These are phyloP conservation scores for Pseudomugil tenellus DNA, from an alignment of 2,797 vertebrate genomes.

Conservation along the genomic window DNA sequence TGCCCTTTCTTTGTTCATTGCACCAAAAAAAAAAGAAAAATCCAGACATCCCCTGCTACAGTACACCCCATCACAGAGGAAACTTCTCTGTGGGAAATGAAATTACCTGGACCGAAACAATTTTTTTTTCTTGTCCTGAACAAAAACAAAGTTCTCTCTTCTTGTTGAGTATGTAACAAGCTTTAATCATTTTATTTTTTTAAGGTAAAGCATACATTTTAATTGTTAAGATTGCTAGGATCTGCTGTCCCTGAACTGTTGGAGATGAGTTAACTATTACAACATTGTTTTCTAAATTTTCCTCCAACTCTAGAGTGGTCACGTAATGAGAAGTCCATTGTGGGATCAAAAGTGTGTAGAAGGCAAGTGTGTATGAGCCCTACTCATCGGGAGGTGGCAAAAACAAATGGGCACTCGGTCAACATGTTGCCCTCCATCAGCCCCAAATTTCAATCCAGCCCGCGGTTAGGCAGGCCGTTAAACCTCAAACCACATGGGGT, in stretches of 20 bases:
- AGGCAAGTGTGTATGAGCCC: constrained; percentile 74
- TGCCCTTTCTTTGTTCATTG: too few species aligned
- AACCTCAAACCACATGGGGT: constrained; percentile 67
- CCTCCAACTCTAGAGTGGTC: constrained; percentile 57
- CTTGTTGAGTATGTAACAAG: too few species aligned
- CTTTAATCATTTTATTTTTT: too few species aligned
- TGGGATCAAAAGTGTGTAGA: constrained; percentile 74
- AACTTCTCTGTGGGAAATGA: too few species aligned
- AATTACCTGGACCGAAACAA: too few species aligned
- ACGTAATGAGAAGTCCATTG: constrained; percentile 66
- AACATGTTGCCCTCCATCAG: constrained; percentile 52
- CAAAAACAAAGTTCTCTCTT: too few species aligned
- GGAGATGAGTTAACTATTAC: neutral
- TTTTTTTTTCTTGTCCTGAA: too few species aligned
- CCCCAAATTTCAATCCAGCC: constrained; percentile 64
- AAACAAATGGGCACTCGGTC: constrained; percentile 83
- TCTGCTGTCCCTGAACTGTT: neutral
- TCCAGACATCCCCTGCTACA: too few species aligned
- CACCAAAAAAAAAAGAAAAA: too few species aligned
- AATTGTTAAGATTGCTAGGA: neutral
- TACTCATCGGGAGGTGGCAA: constrained; percentile 71
- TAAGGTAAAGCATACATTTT: neutral
- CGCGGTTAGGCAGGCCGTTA: constrained; percentile 80
- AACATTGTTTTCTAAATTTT: neutral
- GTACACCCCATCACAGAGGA: too few species aligned